These are phyloP conservation scores for Dermochelys coriacea DNA, from an alignment of 2,797 vertebrate genomes.

Conservation along the genomic window DNA sequence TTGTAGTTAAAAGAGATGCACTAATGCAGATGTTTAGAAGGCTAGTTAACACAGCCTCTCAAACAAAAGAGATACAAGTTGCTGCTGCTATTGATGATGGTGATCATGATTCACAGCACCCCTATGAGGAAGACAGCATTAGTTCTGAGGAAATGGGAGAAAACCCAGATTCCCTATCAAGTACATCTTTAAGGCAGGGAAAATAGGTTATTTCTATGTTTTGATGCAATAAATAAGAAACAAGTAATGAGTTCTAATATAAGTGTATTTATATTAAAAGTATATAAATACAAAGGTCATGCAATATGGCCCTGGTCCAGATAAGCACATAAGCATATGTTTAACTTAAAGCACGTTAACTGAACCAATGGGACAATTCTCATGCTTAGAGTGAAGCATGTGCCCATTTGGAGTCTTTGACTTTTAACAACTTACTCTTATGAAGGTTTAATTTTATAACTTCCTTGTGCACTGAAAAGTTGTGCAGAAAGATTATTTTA, in stretches of 20 bases:
- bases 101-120: background rate
- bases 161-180: background rate
- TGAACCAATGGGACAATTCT: background rate
- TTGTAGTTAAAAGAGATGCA: background rate
- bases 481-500: background rate
- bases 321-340: background rate
- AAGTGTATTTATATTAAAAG: background rate
- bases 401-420: background rate
- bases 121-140: background rate
- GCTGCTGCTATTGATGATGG: background rate
- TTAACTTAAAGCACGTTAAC: background rate
- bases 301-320: background rate
- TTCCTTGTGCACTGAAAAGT: background rate
- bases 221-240: background rate
- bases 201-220: background rate
- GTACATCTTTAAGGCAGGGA: background rate
- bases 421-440: background rate
- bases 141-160: background rate
- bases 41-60: background rate
- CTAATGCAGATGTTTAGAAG: background rate
- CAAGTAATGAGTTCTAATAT: background rate
- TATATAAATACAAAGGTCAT: background rate
- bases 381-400: background rate
- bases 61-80: background rate
- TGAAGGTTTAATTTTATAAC: background rate